These are phyloP conservation scores for Chloebia gouldiae DNA, from an alignment of 2,113 vertebrate species.

Conservation along the genomic window DNA sequence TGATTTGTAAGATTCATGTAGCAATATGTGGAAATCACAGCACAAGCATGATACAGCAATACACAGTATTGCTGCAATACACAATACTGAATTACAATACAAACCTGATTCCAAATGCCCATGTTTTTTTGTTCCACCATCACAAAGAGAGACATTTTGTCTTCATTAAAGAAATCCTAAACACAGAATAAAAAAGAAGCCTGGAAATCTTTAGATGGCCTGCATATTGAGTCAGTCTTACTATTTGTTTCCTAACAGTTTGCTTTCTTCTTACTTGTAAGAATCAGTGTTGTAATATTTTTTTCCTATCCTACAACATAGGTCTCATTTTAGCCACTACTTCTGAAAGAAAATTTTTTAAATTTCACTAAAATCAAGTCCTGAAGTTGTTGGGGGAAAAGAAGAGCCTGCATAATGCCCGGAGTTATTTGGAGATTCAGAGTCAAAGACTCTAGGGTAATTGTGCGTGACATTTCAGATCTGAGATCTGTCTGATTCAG, in stretches of 20 bases:
- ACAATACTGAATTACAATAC: neutral
- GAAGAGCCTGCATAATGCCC: neutral
- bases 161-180: neutral
- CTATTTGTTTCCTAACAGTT: neutral
- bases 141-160: neutral
- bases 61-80: neutral
- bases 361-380: neutral
- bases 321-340: neutral
- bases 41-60: neutral
- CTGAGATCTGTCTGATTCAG: neutral
- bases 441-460: neutral
- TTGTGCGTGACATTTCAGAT: conserved; percentile 8
- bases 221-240: neutral
- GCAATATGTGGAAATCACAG: neutral
- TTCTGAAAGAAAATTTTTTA: neutral
- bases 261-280: neutral
- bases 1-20: neutral
- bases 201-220: neutral
- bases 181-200: neutral
- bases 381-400: neutral
- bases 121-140: neutral
- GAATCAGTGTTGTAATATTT: neutral
- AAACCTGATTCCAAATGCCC: neutral
- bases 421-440: neutral
- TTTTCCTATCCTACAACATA: neutral